Conservation (phyloP, 1,140 invertebrate species). For the Lutraria rhynchaena region DNA sequence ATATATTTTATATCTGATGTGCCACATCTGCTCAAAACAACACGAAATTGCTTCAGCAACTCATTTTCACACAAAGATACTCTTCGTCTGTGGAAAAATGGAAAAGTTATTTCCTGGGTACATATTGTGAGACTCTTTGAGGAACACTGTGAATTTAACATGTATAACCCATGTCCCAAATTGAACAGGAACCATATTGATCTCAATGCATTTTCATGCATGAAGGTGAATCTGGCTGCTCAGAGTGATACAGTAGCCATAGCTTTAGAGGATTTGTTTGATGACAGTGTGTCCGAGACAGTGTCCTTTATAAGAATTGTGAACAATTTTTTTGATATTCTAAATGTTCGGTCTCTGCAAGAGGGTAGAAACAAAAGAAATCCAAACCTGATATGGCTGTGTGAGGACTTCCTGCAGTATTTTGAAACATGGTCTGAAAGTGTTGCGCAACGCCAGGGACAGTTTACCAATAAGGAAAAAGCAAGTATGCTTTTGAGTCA, state of each 20-base stretch:
- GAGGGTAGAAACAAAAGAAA: constrained; percentile 19
- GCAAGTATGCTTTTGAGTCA: constrained; percentile 23
- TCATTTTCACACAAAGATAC: constrained; percentile 44
- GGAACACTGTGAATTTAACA: constrained; percentile 36
- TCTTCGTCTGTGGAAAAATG: constrained; percentile 46
- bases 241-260: constrained; percentile 46
- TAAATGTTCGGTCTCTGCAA: constrained; percentile 2
- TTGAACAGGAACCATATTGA: constrained; percentile 15
- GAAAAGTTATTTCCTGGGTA: constrained; percentile 38
- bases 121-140: constrained; percentile 34
- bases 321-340: constrained; percentile 53
- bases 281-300: constrained; percentile 15
- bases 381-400: constrained; percentile 1
- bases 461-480: background rate
- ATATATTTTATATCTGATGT: constrained; percentile 59
- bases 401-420: background rate
- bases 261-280: constrained; percentile 17
- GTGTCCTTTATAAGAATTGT: constrained; percentile 46
- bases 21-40: constrained; percentile 61
- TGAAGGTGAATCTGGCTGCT: constrained; percentile 47
- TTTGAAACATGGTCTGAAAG: background rate
- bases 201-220: too few species aligned
- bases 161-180: constrained; percentile 28
- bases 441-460: background rate
- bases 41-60: constrained; percentile 56